These are phyloP conservation scores for Phrixothrix hirtus DNA, from an alignment of 2,888 invertebrate species.

Conservation along the genomic window DNA sequence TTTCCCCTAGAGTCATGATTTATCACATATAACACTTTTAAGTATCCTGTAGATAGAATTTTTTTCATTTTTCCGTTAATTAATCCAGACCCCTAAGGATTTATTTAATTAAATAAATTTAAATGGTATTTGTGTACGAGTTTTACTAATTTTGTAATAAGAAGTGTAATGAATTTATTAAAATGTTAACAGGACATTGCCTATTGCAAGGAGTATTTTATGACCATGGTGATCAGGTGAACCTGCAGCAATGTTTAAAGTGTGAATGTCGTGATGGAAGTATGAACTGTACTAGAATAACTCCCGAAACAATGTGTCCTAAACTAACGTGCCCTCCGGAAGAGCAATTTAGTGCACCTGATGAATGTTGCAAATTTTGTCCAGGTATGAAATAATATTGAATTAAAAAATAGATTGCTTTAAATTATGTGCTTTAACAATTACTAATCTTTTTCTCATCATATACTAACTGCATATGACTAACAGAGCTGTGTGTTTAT, in stretches of 20 bases:
- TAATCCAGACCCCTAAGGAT: no score
- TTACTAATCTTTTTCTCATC: slow-evolving; percentile 5
- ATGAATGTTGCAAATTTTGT: slow-evolving; percentile 89
- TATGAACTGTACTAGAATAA: slow-evolving; percentile 75
- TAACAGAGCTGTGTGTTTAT: slow-evolving; percentile 11
- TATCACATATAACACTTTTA: no score
- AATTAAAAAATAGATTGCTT: slow-evolving; percentile 1
- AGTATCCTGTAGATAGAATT: no score
- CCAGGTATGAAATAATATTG: slow-evolving; percentile 63
- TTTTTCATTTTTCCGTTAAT: no score
- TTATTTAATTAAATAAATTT: no score
- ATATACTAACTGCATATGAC: slow-evolving; percentile 13
- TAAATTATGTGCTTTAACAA: slow-evolving; percentile 3
- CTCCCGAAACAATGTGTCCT: slow-evolving; percentile 76
- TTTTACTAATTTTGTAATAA: no score
- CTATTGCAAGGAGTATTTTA: slow-evolving; percentile 56
- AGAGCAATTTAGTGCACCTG: slow-evolving; percentile 79
- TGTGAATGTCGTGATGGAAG: slow-evolving; percentile 83
- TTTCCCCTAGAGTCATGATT: no score
- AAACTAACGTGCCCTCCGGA: slow-evolving; percentile 74
- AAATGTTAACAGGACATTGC: slow-evolving; percentile 47
- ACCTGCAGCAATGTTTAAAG: slow-evolving; percentile 76
- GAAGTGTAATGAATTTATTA: background rate
- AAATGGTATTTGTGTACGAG: no score
- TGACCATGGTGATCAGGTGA: slow-evolving; percentile 79